These are phyloP conservation scores for Xyliphius kryptos DNA, from an alignment of 2,113 vertebrate genomes.

Conservation along the genomic window DNA sequence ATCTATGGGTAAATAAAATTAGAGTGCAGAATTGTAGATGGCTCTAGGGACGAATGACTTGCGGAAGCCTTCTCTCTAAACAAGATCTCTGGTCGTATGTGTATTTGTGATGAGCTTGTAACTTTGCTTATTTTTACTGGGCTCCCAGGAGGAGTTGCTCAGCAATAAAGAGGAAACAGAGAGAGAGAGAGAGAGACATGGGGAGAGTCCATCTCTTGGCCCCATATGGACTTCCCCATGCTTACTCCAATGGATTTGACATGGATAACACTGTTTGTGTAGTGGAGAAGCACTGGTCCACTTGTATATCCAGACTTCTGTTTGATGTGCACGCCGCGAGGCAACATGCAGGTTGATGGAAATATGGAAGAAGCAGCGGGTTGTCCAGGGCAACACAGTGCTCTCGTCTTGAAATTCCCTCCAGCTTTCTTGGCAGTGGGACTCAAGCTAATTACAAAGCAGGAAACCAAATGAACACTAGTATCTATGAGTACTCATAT, in stretches of 20 bases:
- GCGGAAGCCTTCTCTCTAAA: too few relatives aligned
- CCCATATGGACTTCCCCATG: slow-evolving; percentile 26
- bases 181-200: background rate
- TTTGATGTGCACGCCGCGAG: slow-evolving; percentile 11
- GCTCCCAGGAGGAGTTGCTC: too few relatives aligned
- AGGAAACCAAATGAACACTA: slow-evolving; percentile 14
- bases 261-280: slow-evolving; percentile 26
- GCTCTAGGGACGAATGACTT: too few relatives aligned
- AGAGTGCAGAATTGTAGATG: too few relatives aligned
- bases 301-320: slow-evolving; percentile 5
- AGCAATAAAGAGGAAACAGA: too few relatives aligned
- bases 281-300: background rate
- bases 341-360: slow-evolving; percentile 14
- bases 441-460: slow-evolving; percentile 32
- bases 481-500: slow-evolving; percentile 17
- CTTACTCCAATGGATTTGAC: slow-evolving; percentile 22
- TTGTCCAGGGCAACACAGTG: slow-evolving; percentile 32
- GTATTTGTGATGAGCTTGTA: too few relatives aligned
- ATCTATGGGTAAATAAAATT: too few relatives aligned
- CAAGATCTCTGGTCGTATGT: too few relatives aligned
- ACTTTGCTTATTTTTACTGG: too few relatives aligned
- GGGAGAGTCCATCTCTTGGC: background rate
- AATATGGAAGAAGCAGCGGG: slow-evolving; percentile 18
- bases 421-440: slow-evolving; percentile 22
- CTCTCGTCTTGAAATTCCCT: slow-evolving; percentile 25